phyloP scores from a whole-genome alignment of 1,140 invertebrate genomes.

The Pogonomyrmex barbatus region DNA sequence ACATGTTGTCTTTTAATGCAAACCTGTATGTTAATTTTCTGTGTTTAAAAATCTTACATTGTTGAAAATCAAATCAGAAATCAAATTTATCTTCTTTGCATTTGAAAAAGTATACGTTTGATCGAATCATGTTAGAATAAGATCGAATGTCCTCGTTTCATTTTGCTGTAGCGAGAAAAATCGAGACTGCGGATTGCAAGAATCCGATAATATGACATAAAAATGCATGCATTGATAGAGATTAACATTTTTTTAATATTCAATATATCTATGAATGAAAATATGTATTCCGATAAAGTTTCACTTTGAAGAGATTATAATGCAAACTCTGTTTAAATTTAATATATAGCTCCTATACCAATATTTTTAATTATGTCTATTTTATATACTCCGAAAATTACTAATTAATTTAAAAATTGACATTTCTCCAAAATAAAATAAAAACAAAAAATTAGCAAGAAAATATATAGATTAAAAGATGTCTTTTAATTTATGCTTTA shows the following conservation, averaged over 20 bases:
- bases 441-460: neutral
- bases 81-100: neutral
- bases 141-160: neutral
- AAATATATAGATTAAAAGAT: neutral
- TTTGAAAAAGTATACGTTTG: neutral
- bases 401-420: neutral
- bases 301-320: neutral
- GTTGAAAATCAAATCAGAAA: neutral
- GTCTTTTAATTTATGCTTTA: neutral
- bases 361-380: neutral
- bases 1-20: neutral
- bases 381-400: neutral
- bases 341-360: neutral
- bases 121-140: neutral
- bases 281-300: constrained; percentile 12
- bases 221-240: neutral
- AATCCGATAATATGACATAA: constrained; percentile 30
- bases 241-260: constrained; percentile 1
- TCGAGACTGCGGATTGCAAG: neutral
- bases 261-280: neutral
- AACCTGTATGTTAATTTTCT: neutral
- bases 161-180: neutral
- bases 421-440: neutral
- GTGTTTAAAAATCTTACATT: neutral
- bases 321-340: neutral